Conservation (phyloP, 2,113 vertebrate species). For the Archocentrus centrarchus region DNA sequence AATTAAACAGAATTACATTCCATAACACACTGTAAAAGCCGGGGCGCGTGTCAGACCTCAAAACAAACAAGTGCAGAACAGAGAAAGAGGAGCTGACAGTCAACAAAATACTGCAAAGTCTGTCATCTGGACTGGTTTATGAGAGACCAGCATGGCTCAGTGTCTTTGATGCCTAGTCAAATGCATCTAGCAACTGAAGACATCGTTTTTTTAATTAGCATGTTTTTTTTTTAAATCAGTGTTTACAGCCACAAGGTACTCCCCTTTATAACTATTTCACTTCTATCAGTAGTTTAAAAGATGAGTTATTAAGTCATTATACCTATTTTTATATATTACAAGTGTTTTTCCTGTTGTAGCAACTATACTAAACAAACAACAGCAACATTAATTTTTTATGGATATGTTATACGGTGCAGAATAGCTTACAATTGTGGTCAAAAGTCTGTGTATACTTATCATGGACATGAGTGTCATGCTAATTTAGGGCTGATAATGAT, state of each 20-base stretch:
- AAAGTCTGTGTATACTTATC: no score
- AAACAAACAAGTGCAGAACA: constrained; percentile 30
- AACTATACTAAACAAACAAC: no score
- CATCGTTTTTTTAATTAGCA: not conserved
- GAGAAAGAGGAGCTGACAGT: constrained; percentile 5
- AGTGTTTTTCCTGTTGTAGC: no score
- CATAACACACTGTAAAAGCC: constrained; percentile 56
- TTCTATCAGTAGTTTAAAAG: not conserved
- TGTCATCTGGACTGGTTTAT: not conserved
- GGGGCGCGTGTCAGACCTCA: constrained; percentile 24
- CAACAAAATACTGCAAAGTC: not conserved
- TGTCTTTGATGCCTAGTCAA: not conserved
- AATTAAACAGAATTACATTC: constrained; percentile 74
- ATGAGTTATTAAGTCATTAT: not conserved
- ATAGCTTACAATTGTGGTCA: no score
- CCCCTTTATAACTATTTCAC: not conserved
- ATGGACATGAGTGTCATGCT: no score
- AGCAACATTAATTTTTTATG: no score
- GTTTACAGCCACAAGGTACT: not conserved
- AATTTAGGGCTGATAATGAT: no score
- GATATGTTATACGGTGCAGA: no score
- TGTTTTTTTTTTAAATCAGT: not conserved
- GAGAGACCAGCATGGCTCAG: not conserved
- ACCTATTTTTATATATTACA: no score
- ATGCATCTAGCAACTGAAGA: not conserved